Evolutionary conservation across 2,113 vertebrate species (phyloP).

Genomic region (human): DNA sequence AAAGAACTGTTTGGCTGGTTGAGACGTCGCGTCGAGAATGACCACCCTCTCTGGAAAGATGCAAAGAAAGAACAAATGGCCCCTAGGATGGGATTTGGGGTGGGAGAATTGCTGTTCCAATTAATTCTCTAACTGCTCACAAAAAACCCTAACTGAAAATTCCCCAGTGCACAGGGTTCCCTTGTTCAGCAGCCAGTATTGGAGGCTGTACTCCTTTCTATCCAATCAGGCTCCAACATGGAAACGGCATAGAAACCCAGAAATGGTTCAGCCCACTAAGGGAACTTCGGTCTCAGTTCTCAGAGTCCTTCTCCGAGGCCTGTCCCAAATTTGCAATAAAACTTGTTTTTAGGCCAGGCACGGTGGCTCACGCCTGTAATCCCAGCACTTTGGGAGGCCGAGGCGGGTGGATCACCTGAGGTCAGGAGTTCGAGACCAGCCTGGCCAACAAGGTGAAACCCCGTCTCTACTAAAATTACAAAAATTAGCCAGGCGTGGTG

Average conservation of each 20-base stretch:
- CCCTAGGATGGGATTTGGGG: slow-evolving; percentile 22
- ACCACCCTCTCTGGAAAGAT: background rate
- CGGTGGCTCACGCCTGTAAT: too few relatives aligned
- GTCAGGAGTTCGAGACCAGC: too few relatives aligned
- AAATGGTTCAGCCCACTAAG: slow-evolving; percentile 45
- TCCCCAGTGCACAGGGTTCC: slow-evolving; percentile 40
- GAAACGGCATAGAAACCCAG: slow-evolving; percentile 64
- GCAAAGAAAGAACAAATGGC: background rate
- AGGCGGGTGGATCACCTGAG: too few relatives aligned
- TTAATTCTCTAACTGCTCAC: slow-evolving; percentile 53
- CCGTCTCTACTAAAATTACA: too few relatives aligned
- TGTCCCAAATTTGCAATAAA: slow-evolving; percentile 49
- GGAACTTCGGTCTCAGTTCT: slow-evolving; percentile 46
- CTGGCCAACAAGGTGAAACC: too few relatives aligned
- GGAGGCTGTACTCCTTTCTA: background rate
- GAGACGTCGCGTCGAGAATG: background rate
- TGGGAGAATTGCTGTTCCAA: slow-evolving; percentile 50
- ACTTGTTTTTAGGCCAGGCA: background rate
- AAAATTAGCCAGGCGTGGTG: rapidly evolving
- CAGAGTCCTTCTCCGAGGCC: slow-evolving; percentile 20
- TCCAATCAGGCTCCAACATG: slow-evolving; percentile 56
- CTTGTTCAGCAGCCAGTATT: background rate
- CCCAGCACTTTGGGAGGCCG: too few relatives aligned
- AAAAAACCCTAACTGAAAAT: slow-evolving; percentile 18
- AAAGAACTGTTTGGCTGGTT: background rate